phyloP scores from a whole-genome alignment of 37 sponge, comb jelly and placozoan genomes.

The Bolinopsis microptera region DNA sequence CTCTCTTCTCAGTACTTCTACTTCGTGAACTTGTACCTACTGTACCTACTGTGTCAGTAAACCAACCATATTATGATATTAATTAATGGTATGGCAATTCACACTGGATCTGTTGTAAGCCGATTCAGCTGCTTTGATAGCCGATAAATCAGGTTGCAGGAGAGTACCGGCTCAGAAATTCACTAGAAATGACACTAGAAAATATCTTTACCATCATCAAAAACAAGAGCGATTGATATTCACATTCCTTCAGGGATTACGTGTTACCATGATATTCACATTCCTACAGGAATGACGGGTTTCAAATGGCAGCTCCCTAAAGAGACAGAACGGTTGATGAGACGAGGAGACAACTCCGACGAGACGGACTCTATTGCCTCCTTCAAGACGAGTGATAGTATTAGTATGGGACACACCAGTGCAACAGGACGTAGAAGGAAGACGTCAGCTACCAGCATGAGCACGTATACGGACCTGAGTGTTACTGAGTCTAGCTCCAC shows the following conservation, averaged over 20 bases:
- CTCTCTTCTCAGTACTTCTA: too few relatives aligned
- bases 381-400: not conserved
- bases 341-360: not conserved
- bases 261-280: not conserved
- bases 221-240: not conserved
- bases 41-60: too few relatives aligned
- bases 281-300: not conserved
- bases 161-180: too few relatives aligned
- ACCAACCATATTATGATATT: too few relatives aligned
- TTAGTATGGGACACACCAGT: not conserved
- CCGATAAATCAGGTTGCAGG: too few relatives aligned
- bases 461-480: not conserved
- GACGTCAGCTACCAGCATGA: not conserved
- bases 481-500: not conserved
- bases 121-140: too few relatives aligned
- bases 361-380: conserved; percentile 26
- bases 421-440: not conserved
- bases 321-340: not conserved
- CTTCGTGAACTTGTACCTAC: too few relatives aligned
- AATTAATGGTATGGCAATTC: too few relatives aligned
- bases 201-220: too few relatives aligned
- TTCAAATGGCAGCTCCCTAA: conserved; percentile 42
- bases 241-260: too few relatives aligned
- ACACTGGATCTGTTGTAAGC: too few relatives aligned
- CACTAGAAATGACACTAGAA: too few relatives aligned